A percentile compares a stretch with the other conserved stretches of the same genome.
These are phyloP conservation scores for Halcyon smyrnensis DNA, from an alignment of 2,797 vertebrate species.

Conservation along the genomic window DNA sequence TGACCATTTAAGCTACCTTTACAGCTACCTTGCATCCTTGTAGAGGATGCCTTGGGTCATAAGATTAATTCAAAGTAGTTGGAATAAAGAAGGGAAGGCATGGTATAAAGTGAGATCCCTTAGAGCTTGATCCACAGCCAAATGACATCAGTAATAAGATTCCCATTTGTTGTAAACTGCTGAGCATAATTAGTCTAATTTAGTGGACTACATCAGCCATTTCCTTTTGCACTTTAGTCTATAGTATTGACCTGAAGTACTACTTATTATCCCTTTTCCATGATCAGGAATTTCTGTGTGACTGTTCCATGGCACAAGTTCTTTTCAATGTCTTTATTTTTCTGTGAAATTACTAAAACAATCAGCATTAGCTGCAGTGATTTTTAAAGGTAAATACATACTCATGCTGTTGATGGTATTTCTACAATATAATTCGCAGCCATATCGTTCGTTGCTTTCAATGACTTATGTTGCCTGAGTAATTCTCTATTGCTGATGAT, in stretches of 20 bases:
- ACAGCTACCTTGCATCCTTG: background rate
- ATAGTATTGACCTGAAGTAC: background rate
- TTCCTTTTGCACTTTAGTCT: background rate
- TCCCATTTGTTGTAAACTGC: conserved; percentile 6
- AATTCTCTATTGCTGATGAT: background rate
- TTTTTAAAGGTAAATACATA: background rate
- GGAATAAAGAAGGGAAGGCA: background rate
- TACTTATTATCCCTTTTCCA: background rate
- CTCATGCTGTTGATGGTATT: background rate
- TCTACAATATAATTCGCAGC: background rate
- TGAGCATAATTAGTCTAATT: background rate
- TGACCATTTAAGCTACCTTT: background rate
- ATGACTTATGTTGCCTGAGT: background rate
- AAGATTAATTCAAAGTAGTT: background rate
- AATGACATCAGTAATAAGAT: background rate
- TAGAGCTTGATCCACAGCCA: background rate
- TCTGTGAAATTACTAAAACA: background rate
- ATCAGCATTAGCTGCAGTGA: background rate
- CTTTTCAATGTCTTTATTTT: background rate
- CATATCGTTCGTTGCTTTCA: background rate
- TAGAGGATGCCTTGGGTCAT: conserved; percentile 7
- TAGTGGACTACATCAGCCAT: background rate
- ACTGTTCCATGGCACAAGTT: background rate
- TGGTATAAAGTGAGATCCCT: background rate
- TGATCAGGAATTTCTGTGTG: background rate